These are phyloP conservation scores for Hypotaenidia okinawae DNA, from an alignment of 2,797 vertebrate genomes.

Conservation along the genomic window DNA sequence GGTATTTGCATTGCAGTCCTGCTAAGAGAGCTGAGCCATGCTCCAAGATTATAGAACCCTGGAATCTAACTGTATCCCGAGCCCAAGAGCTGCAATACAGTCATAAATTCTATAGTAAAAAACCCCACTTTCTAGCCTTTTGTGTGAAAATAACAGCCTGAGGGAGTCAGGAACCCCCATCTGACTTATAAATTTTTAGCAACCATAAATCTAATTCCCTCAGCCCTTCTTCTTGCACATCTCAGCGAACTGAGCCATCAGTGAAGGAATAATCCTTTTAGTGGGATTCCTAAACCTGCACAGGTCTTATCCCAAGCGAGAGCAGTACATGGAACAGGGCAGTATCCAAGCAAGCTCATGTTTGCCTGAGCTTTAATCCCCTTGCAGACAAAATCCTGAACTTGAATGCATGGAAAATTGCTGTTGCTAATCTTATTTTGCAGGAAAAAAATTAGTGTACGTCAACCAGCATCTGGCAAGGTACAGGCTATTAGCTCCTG, in stretches of 20 bases:
- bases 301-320: background rate
- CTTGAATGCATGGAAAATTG: constrained; percentile 56
- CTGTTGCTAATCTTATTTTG: constrained; percentile 66
- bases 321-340: background rate
- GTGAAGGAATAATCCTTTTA: constrained; percentile 2
- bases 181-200: background rate
- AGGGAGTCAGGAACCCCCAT: background rate
- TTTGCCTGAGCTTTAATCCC: constrained; percentile 36
- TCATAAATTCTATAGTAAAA: background rate
- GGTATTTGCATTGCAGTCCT: background rate
- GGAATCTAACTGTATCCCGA: background rate
- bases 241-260: background rate
- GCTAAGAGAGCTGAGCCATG: background rate
- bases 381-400: constrained; percentile 33
- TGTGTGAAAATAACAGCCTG: background rate
- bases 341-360: background rate
- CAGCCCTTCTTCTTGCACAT: background rate
- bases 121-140: background rate
- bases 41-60: background rate
- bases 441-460: background rate
- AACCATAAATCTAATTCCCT: background rate
- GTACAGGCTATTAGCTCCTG: background rate
- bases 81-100: background rate
- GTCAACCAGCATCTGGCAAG: constrained; percentile 17
- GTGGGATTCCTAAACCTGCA: background rate